A percentile compares a stretch with the other conserved stretches of the same genome.
phyloP scores from a whole-genome alignment of 2,113 vertebrate species.

The Lepus timidus region DNA sequence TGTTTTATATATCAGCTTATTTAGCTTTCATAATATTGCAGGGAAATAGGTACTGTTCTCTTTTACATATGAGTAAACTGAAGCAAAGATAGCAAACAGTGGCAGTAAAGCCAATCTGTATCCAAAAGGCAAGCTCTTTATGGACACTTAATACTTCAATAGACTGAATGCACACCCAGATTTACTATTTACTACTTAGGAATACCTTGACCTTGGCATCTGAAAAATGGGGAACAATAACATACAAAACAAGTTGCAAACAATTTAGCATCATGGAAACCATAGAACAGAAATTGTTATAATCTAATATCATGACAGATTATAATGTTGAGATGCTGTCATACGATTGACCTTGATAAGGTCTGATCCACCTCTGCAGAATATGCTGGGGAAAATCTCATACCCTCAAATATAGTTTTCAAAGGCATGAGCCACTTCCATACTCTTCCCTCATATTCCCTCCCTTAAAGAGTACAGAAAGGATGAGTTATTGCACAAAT shows the following conservation, averaged over 20 bases:
- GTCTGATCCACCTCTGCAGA: not conserved
- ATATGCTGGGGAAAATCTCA: not conserved
- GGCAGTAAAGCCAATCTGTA: not conserved
- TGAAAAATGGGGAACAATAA: slow-evolving; percentile 35
- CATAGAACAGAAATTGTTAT: not conserved
- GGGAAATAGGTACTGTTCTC: not conserved
- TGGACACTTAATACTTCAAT: not conserved
- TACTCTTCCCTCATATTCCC: not conserved
- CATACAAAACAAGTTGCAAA: not conserved
- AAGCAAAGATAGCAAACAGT: not conserved
- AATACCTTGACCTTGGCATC: slow-evolving; percentile 30
- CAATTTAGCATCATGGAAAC: not conserved
- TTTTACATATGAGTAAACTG: not conserved
- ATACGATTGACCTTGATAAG: not conserved
- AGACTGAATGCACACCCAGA: not conserved
- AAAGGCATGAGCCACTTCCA: not conserved
- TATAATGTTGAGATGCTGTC: not conserved
- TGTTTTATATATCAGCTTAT: not conserved
- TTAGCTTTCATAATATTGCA: not conserved
- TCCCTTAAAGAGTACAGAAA: not conserved
- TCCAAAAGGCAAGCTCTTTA: not conserved
- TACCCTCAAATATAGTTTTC: not conserved
- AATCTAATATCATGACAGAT: slow-evolving; percentile 11
- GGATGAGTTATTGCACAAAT: not conserved
- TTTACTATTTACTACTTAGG: not conserved